These are phyloP conservation scores for Chelidonichthys spinosus DNA, from an alignment of 2,797 vertebrate genomes.

Conservation along the genomic window DNA sequence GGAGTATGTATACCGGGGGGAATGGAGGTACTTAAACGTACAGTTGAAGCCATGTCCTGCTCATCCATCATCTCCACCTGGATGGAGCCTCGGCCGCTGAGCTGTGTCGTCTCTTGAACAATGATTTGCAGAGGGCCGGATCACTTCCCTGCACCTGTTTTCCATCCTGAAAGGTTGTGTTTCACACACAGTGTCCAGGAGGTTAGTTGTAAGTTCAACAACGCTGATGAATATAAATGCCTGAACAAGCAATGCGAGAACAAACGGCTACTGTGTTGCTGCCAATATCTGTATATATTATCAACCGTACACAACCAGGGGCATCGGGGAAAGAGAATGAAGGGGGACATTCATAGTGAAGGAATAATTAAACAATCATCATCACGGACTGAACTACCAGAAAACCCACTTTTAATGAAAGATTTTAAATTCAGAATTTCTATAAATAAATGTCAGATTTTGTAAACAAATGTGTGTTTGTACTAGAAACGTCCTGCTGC, in stretches of 20 bases:
- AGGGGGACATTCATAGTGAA: conserved; percentile 24
- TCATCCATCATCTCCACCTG: conserved; percentile 75
- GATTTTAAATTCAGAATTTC: not conserved
- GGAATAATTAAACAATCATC: conserved; percentile 3
- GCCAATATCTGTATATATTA: not conserved
- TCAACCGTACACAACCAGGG: conserved; percentile 2
- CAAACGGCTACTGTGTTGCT: conserved; percentile 6
- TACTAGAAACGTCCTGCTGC: no score
- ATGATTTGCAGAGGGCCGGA: conserved; percentile 52
- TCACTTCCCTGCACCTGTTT: conserved; percentile 23
- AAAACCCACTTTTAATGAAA: conserved; percentile 9
- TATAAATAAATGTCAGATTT: not conserved
- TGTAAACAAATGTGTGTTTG: conserved; percentile 1
- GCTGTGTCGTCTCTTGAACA: conserved; percentile 53
- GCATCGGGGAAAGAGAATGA: conserved; percentile 18
- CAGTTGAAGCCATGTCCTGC: conserved; percentile 61
- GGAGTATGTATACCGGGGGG: not conserved
- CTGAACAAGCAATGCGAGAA: conserved; percentile 25
- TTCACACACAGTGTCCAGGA: conserved; percentile 9
- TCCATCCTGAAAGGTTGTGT: conserved; percentile 41
- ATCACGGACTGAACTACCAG: not conserved
- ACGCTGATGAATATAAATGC: conserved; percentile 35
- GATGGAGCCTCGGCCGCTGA: conserved; percentile 63
- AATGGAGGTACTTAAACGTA: conserved; percentile 58
- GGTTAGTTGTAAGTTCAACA: conserved; percentile 15